Percentiles rank a stretch among this genome's conserved stretches.
Conservation (phyloP, 2,113 vertebrate genomes). For the Rhodinocichla rosea region DNA sequence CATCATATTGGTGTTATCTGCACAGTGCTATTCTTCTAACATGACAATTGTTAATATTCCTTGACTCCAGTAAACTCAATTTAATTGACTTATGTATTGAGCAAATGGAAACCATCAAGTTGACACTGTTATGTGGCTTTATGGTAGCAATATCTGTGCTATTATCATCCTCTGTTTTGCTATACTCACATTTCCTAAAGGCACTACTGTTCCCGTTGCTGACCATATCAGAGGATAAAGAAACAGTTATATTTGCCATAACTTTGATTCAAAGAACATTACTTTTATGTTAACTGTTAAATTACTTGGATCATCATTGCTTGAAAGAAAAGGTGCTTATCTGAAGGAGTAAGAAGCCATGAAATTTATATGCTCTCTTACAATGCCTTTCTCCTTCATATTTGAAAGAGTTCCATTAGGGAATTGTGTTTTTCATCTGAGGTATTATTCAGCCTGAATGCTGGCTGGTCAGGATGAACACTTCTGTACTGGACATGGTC, state of each 20-base stretch:
- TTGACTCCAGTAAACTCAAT: background rate
- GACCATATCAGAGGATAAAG: background rate
- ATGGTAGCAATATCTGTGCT: background rate
- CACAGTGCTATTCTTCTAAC: background rate
- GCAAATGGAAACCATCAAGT: background rate
- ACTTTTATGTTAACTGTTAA: background rate
- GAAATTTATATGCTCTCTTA: background rate
- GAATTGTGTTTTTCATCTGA: background rate
- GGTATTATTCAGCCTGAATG: background rate
- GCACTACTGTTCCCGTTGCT: background rate
- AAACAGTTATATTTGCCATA: background rate
- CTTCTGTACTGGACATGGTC: background rate
- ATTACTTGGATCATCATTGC: background rate
- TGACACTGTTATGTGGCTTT: background rate
- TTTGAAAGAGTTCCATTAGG: background rate
- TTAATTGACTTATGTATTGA: background rate
- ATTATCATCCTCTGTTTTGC: background rate
- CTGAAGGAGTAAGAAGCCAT: background rate
- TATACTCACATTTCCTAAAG: background rate
- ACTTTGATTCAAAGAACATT: background rate
- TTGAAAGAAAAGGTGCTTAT: background rate
- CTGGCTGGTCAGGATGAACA: background rate
- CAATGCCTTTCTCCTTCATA: background rate
- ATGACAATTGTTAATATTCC: background rate
- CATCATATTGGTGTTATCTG: background rate